A percentile compares a stretch with the other conserved stretches of the same genome.
phyloP scores from a whole-genome alignment of 2,113 vertebrate genomes.

The Pipa parva region DNA sequence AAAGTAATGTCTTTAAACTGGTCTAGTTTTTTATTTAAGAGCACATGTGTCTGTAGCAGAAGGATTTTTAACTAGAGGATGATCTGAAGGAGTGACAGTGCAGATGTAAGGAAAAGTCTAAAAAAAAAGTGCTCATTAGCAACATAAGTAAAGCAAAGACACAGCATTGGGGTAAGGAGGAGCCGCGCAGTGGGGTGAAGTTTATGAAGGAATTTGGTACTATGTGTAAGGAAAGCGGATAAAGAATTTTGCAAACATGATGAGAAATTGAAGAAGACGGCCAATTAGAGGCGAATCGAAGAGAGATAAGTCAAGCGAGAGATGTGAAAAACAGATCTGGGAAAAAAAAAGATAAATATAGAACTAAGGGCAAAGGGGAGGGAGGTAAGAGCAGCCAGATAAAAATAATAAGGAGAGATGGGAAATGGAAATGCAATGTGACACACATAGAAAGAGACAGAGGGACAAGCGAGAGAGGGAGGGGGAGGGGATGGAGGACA shows the following conservation, averaged over 20 bases:
- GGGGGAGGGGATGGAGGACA: not conserved
- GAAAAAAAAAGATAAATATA: slow-evolving; percentile 24
- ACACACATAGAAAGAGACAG: not conserved
- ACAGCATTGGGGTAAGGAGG: not conserved
- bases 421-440: not conserved
- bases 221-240: not conserved
- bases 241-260: not conserved
- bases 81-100: no score
- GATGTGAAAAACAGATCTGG: not conserved
- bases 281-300: not conserved
- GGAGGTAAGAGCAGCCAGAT: not conserved
- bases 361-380: slow-evolving; percentile 19
- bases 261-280: not conserved
- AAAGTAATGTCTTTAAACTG: no score
- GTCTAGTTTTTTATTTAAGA: no score
- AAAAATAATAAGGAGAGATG: slow-evolving; percentile 3
- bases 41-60: no score
- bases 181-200: not conserved
- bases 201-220: not conserved
- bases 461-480: not conserved
- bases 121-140: no score
- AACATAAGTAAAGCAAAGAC: not conserved
- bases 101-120: no score
- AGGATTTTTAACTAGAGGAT: no score
- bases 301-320: not conserved